Evolutionary conservation across 2,113 vertebrate genomes (phyloP), one percentile per base, ranked within the genome.

Genomic region (Xiphorhynchus elegans): DNA sequence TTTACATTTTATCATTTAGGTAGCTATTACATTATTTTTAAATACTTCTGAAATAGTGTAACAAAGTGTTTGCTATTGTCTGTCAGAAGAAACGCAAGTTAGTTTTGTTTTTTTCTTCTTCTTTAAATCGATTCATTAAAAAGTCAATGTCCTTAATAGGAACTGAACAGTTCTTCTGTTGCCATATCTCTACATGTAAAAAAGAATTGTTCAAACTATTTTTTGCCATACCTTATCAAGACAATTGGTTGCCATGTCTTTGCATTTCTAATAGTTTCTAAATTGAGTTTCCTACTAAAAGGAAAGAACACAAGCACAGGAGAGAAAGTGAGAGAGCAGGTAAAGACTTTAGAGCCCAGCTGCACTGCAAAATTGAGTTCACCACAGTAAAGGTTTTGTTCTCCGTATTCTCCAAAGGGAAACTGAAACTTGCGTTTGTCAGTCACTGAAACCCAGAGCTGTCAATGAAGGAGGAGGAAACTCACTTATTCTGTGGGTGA

Each of bases 171-270:
- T 13, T 40, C 25, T 62, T 63, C 47, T 83, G 15, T 35, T 83
- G 55, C 42, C 64, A 14, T 33, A 49, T 28, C 19, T 67, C 42
- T 63, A 31, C 0, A 1, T 0, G 1, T 42, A 37, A 44, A 86
- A 77, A 56, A 0, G 1, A 42, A 37, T 8, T 9, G 12, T 56
- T 90, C 29, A 52, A 63, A 58, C 3, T 20, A 9, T 47, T 68
- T 72, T 35, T 60, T 29, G 9, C 31, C 39, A 56, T 14, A 75
- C 52, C 31, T 69, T 60, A 42, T 21, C 9, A 64, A 77, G 31
- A 69, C 10, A 84, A 55, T 20, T 39, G 18, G 3, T 83, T 60
- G 19, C 29, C 7, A 6, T 4, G 33, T 47, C 70, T 75, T 37
- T 39, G 20, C 58, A 56, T 55, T 85, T 93, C 47, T 25, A 82